Evolutionary conservation across 2,113 vertebrate genomes (phyloP).

Genomic region (Hippocampus mohnikei): DNA sequence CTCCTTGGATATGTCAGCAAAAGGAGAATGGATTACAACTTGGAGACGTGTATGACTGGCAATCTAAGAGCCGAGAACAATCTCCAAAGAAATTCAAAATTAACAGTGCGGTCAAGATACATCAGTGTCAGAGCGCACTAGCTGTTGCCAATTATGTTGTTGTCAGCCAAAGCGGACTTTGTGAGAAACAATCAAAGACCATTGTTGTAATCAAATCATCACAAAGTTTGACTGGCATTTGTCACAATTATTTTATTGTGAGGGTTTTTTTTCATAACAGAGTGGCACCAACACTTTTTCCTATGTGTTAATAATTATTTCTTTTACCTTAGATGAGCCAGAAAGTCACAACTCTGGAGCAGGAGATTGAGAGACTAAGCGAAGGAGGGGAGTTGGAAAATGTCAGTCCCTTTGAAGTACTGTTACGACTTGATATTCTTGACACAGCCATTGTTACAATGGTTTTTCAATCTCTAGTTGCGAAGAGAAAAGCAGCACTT

Average conservation of each 20-base stretch:
- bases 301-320: not conserved
- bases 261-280: not conserved
- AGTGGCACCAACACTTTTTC: not conserved
- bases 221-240: too few relatives aligned
- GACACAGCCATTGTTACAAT: not conserved
- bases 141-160: too few relatives aligned
- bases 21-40: too few relatives aligned
- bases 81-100: too few relatives aligned
- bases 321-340: slow-evolving; percentile 73
- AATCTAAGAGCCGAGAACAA: too few relatives aligned
- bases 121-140: too few relatives aligned
- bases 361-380: slow-evolving; percentile 82
- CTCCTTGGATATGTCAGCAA: too few relatives aligned
- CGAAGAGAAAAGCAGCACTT: slow-evolving; percentile 88
- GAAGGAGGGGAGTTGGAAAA: slow-evolving; percentile 83
- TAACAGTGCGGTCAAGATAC: too few relatives aligned
- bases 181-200: too few relatives aligned
- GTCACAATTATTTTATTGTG: not conserved
- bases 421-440: not conserved
- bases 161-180: too few relatives aligned
- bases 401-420: slow-evolving; percentile 58
- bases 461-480: slow-evolving; percentile 66
- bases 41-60: too few relatives aligned
- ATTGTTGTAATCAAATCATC: too few relatives aligned
- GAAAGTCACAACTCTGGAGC: slow-evolving; percentile 76